Conservation (phyloP, 2,888 invertebrate genomes). For the Lycia hirtaria region DNA sequence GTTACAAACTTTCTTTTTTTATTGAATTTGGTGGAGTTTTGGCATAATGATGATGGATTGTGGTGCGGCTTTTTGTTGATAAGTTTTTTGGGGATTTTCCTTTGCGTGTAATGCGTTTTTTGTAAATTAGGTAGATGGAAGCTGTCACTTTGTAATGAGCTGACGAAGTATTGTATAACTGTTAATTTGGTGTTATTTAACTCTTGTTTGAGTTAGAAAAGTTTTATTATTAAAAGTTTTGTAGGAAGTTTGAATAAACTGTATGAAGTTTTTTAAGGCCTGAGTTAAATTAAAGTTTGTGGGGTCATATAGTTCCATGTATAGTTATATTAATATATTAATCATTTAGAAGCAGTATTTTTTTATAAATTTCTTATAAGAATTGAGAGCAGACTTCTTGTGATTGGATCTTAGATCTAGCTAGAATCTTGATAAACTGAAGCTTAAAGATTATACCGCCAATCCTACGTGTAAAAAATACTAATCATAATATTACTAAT, state of each 20-base stretch:
- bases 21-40: constrained; percentile 82
- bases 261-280: no score
- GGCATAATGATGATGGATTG: constrained; percentile 85
- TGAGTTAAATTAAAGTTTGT: no score
- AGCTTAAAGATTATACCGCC: no score
- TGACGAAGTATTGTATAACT: constrained; percentile 18
- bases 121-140: constrained; percentile 64
- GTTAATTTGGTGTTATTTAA: constrained; percentile 37
- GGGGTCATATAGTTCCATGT: no score
- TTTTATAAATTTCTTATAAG: no score
- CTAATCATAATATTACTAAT: no score
- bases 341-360: no score
- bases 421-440: no score
- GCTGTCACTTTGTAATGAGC: constrained; percentile 54
- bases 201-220: constrained; percentile 1
- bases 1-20: constrained; percentile 77
- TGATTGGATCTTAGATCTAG: no score
- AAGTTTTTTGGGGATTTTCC: constrained; percentile 75
- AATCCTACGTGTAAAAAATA: no score
- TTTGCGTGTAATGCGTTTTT: constrained; percentile 74
- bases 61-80: constrained; percentile 77
- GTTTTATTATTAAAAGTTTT: constrained; percentile 11
- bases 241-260: background rate
- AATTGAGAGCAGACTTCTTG: no score
- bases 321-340: no score